phyloP scores from a whole-genome alignment of 30 jellyfish, hydroid and myxozoan species.

The Pseudorhiza aurosa region DNA sequence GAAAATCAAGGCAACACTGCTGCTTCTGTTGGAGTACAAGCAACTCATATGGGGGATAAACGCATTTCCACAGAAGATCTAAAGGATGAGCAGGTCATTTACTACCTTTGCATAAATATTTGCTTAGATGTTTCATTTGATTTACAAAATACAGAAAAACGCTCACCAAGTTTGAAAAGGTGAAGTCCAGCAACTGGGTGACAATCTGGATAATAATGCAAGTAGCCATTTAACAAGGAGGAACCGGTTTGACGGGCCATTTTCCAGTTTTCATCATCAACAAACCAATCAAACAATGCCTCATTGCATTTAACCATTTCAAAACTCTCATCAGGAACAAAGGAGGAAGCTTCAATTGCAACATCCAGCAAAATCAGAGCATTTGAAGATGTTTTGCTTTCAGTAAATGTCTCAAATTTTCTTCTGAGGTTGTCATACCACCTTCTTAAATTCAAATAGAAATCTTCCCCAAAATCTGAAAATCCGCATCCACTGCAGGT shows the following conservation, averaged over 20 bases:
- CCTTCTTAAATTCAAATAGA: not conserved
- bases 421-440: not conserved
- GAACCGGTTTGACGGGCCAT: slow-evolving; percentile 68
- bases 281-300: slow-evolving; percentile 73
- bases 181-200: slow-evolving; percentile 85
- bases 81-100: too few species aligned
- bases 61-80: too few species aligned
- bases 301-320: slow-evolving; percentile 66
- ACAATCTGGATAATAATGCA: slow-evolving; percentile 28
- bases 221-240: slow-evolving; percentile 32
- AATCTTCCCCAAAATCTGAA: not conserved
- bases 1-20: too few species aligned
- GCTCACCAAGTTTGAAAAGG: slow-evolving; percentile 80
- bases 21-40: too few species aligned
- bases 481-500: slow-evolving; percentile 7
- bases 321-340: slow-evolving; percentile 51
- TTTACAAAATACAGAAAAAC: not conserved
- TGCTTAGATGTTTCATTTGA: too few species aligned
- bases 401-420: not conserved
- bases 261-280: slow-evolving; percentile 57
- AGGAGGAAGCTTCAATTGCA: slow-evolving; percentile 16
- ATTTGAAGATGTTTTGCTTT: not conserved
- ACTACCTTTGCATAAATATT: too few species aligned
- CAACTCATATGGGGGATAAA: too few species aligned
- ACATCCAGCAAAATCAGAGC: slow-evolving; percentile 30